Percentiles rank a stretch among this genome's conserved stretches.
Conservation (phyloP, 2,888 invertebrate species). For the Leucozona laternaria region DNA sequence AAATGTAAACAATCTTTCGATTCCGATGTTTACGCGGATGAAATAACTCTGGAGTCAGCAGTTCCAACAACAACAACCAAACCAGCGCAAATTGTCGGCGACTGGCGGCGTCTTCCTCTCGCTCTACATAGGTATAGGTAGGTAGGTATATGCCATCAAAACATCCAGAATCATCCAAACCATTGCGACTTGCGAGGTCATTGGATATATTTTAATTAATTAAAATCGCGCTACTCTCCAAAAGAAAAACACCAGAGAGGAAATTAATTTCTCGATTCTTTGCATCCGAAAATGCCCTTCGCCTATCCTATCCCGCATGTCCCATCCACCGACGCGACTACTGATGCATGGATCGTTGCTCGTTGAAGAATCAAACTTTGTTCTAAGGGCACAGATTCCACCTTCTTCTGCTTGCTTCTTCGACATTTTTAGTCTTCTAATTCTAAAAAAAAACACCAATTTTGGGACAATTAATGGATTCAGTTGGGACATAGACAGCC, state of each 20-base stretch:
- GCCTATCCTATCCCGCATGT: background rate
- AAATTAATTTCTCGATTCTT: slow-evolving; percentile 66
- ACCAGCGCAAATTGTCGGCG: background rate
- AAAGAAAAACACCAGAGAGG: slow-evolving; percentile 63
- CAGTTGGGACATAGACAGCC: slow-evolving; percentile 9
- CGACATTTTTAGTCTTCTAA: background rate
- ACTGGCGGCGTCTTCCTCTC: slow-evolving; percentile 3
- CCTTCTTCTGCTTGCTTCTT: slow-evolving; percentile 12
- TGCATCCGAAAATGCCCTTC: slow-evolving; percentile 18
- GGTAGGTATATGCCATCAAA: background rate
- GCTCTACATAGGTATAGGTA: no score
- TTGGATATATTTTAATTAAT: slow-evolving; percentile 70
- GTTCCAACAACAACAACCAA: slow-evolving; percentile 17
- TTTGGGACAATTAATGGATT: slow-evolving; percentile 43
- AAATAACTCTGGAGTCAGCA: slow-evolving; percentile 63
- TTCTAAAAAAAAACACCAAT: background rate
- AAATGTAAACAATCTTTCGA: slow-evolving; percentile 73
- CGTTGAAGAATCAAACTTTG: slow-evolving; percentile 19
- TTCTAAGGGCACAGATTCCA: slow-evolving; percentile 27
- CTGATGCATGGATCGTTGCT: background rate
- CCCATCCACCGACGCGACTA: background rate
- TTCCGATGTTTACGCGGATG: slow-evolving; percentile 65
- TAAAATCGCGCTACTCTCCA: slow-evolving; percentile 57
- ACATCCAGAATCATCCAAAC: slow-evolving; percentile 1
- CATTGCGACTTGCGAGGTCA: slow-evolving; percentile 21